Evolutionary conservation across 2,888 invertebrate genomes (phyloP), one percentile per base, ranked within the genome.

Genomic region (Euplagia quadripunctaria): DNA sequence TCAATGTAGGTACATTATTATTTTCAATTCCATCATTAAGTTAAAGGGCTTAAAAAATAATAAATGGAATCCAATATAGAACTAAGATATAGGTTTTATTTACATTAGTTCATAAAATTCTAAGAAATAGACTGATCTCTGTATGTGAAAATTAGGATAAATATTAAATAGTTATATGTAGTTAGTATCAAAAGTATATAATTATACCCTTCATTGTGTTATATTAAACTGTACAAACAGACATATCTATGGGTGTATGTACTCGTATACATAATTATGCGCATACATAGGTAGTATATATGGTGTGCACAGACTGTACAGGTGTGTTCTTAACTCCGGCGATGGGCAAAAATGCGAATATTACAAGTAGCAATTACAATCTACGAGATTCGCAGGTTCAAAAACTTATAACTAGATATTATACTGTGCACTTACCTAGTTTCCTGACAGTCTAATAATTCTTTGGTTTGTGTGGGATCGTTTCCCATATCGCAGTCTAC

Each of bases 401-500:
- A 7, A 49, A 2, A 41, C 0, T 69, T 49, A 16, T 16, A 42
- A 42, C 8, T 1, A 42, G n/a, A 64, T n/a, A 14, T 14, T 16
- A 51, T 17, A 12, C 9, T 20, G 5, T 20, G n/a, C 4, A 17
- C 49, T 95, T 88, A 97, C 92, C 97, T 97, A 83, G 96, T 91
- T 90, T 97, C 98, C 94, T 99, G 99, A 89, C 97, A 97, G 91
- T 97, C 97, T 85, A 99, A 96, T 86, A 99, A 96, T 87, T 98
- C 97, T 93, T 98, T 97, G 80, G 99, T 99, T 84, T 98, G 98
- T 88, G 98, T 97, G 51, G 98, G 99, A 90, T 99, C 99, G 93
- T 99, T 99, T 20, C 99, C 99, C 95, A 99, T 98, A 94, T 99
- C 99, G 84, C 97, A 98, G 94, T 99, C 99, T 83, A 98, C 98